Base-by-base conservation (phyloP, 1,140 invertebrate genomes). In the Sycophila sp. region DNA sequence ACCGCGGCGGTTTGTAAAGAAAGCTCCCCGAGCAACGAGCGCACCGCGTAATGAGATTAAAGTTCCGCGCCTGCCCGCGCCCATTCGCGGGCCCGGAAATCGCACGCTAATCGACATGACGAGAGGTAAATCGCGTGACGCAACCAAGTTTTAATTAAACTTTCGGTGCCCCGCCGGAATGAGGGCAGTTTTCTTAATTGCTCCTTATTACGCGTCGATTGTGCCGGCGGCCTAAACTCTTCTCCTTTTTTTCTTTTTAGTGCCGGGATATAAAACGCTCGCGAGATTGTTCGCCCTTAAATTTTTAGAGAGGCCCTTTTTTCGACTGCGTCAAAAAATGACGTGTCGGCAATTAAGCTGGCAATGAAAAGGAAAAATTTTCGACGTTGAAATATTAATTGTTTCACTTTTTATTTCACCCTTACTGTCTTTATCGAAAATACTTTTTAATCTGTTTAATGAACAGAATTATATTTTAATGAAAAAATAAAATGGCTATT, bases 121-220 rank as follows among this genome's bases (percentile, higher is more conserved):
- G 34, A 53, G 28, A 55, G 49, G 19, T 53, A 36, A 24, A 28
- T 28, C 30, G 10, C n/a, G 4, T 8, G 45, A 7, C 2, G 42
- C 26, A 2, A 42, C 32, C 22, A 65, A 55, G 63, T 40, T 65
- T 65, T 65, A 65, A 65, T 65, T 65, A 65, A 65, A 65, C 32
- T 65, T 65, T 10, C 24, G 30, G 34, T 24, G 32, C 15, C 34
- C 24, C 11, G 15, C n/a, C 30, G 8, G 40, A 65, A 32, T 49
- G 49, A 55, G 36, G 36, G 22, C 34, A 22, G 34, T 65, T 55
- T 55, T 30, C 49, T 65, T 65, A 30, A 65, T 65, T 38, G 51
- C 34, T 65, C 26, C 34, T 64, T 53, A 53, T 64, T 55, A 55
- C 36, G 36, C 15, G 17, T 42, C 49, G 49, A 55, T 55, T 40